phyloP scores from a whole-genome alignment of 2,113 vertebrate species.

The Philantomba maxwellii region DNA sequence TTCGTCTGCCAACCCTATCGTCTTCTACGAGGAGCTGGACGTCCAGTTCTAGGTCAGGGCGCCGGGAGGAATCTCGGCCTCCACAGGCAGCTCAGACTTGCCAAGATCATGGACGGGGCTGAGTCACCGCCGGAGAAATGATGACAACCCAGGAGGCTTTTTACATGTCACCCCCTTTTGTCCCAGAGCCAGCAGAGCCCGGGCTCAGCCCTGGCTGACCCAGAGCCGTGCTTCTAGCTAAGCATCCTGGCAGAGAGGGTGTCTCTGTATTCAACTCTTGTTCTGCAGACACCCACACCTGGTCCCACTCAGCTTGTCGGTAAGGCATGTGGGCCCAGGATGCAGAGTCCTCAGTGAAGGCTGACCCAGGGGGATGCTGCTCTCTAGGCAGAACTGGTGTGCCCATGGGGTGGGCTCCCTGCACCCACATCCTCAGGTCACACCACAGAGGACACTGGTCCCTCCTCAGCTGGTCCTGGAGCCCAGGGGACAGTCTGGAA shows the following conservation, averaged over 20 bases:
- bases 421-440: accelerated
- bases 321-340: neutral
- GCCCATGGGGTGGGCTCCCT: accelerated
- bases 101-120: neutral
- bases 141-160: neutral
- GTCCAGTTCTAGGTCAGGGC: neutral
- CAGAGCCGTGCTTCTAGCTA: neutral
- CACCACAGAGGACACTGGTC: neutral
- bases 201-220: neutral
- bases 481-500: neutral
- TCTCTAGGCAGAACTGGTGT: neutral
- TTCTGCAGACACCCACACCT: neutral
- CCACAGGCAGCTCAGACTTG: neutral
- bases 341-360: neutral
- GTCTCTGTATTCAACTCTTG: neutral
- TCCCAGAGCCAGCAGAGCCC: neutral
- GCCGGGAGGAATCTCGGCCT: neutral
- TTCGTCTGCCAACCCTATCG: neutral
- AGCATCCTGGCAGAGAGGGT: neutral
- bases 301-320: neutral
- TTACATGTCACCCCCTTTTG: neutral
- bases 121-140: neutral
- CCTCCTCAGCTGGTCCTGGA: neutral
- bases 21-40: neutral
- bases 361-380: accelerated